Evolutionary conservation across 2,797 vertebrate species (phyloP).

Genomic region (Myotis vivesi): DNA sequence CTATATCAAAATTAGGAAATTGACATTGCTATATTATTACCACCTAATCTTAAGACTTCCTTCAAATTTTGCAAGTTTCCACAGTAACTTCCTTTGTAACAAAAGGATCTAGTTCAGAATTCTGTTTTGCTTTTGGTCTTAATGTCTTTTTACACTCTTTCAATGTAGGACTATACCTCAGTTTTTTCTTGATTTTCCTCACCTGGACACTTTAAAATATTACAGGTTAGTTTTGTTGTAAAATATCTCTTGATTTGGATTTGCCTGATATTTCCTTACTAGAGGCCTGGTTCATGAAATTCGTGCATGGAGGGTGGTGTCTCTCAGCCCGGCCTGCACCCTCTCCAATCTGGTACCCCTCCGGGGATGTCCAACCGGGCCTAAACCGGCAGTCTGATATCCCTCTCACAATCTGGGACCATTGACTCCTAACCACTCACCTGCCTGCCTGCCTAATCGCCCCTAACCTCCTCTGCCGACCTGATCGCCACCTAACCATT

Average conservation of each 20-base stretch:
- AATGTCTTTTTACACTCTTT: constrained; percentile 21
- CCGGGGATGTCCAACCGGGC: too few species aligned
- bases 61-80: constrained; percentile 16
- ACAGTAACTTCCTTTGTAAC: constrained; percentile 32
- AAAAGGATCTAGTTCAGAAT: not conserved
- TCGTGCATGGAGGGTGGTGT: too few species aligned
- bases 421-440: too few species aligned
- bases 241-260: constrained; percentile 10
- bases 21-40: not conserved
- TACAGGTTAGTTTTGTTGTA: constrained; percentile 31
- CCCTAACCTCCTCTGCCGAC: too few species aligned
- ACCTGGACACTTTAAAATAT: not conserved
- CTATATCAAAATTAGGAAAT: constrained; percentile 34
- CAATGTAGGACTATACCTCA: not conserved
- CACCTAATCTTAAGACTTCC: not conserved
- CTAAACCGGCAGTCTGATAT: too few species aligned
- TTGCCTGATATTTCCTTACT: not conserved
- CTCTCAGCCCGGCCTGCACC: too few species aligned
- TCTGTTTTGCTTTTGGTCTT: constrained; percentile 26
- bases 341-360: too few species aligned
- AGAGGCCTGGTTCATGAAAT: too few species aligned
- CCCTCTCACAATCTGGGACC: too few species aligned
- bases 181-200: constrained; percentile 20
- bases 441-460: too few species aligned
- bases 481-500: too few species aligned